Conservation (phyloP, 2,888 invertebrate species). For the Andricus curvator region DNA sequence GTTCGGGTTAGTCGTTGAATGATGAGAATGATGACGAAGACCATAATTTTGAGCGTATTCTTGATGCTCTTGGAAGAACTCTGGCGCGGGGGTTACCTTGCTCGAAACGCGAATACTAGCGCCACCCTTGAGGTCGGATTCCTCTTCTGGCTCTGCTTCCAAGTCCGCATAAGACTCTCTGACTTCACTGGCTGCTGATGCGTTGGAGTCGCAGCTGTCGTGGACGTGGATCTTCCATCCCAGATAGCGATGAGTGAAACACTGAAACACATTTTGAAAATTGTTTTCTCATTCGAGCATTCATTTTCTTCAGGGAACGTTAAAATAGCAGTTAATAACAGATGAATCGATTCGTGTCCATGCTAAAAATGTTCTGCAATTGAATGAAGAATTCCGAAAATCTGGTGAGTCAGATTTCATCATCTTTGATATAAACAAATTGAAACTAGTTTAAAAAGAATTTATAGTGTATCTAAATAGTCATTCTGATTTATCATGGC, state of each 20-base stretch:
- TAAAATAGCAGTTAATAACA: too few relatives aligned
- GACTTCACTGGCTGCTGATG: conserved; percentile 80
- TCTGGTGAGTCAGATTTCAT: too few relatives aligned
- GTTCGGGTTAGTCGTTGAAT: conserved; percentile 59
- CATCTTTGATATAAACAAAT: too few relatives aligned
- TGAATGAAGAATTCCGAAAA: too few relatives aligned
- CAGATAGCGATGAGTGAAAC: conserved; percentile 94
- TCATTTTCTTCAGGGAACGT: too few relatives aligned
- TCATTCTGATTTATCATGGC: too few relatives aligned
- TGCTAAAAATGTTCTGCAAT: too few relatives aligned
- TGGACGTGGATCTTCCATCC: conserved; percentile 97
- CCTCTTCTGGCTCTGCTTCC: conserved; percentile 72
- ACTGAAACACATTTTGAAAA: conserved; percentile 80
- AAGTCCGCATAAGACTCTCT: conserved; percentile 80
- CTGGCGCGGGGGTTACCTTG: conserved; percentile 75
- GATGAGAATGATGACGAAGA: conserved; percentile 61
- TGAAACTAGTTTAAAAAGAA: too few relatives aligned
- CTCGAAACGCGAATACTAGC: conserved; percentile 69
- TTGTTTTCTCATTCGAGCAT: too few relatives aligned
- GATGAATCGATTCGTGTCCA: too few relatives aligned
- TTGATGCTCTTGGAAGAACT: conserved; percentile 70
- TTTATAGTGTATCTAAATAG: too few relatives aligned
- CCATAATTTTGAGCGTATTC: conserved; percentile 62
- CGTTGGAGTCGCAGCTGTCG: conserved; percentile 86
- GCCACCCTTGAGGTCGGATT: conserved; percentile 71